Evolutionary conservation across 1,140 invertebrate genomes (phyloP).

Genomic region (Octopus sinensis): DNA sequence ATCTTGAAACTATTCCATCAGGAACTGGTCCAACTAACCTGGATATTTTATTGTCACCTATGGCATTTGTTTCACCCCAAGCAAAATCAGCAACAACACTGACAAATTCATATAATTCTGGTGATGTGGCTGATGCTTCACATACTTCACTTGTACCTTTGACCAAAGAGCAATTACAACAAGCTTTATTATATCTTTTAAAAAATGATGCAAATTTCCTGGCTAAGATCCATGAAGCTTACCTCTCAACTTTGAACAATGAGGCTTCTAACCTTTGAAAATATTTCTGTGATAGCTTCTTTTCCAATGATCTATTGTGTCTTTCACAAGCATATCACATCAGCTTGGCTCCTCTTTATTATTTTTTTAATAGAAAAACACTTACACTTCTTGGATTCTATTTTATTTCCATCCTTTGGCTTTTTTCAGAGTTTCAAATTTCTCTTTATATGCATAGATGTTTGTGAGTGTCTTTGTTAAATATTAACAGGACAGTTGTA

Average conservation of each 20-base stretch:
- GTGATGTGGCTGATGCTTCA: slow-evolving; percentile 11
- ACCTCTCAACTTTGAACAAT: slow-evolving; percentile 61
- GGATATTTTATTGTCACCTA: slow-evolving; percentile 41
- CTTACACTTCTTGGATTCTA: no score
- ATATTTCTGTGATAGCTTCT: not conserved
- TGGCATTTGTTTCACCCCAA: slow-evolving; percentile 34
- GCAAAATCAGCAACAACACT: not conserved
- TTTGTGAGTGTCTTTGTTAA: no score
- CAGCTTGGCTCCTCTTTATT: no score
- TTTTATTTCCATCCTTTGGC: no score
- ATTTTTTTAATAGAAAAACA: no score
- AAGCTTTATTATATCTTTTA: slow-evolving; percentile 81
- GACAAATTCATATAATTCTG: not conserved
- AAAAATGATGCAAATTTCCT: slow-evolving; percentile 84
- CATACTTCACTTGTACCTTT: slow-evolving; percentile 62
- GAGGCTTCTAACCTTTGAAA: not conserved
- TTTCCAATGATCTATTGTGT: no score
- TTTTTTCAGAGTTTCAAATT: no score
- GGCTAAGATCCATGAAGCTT: slow-evolving; percentile 82
- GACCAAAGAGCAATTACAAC: slow-evolving; percentile 80
- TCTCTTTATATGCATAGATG: no score
- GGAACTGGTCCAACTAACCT: not conserved
- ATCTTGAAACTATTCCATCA: slow-evolving; percentile 16
- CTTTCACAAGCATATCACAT: no score
- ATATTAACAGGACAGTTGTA: no score